phyloP scores from a whole-genome alignment of 2,113 vertebrate species.

The Ochotona curzoniae region DNA sequence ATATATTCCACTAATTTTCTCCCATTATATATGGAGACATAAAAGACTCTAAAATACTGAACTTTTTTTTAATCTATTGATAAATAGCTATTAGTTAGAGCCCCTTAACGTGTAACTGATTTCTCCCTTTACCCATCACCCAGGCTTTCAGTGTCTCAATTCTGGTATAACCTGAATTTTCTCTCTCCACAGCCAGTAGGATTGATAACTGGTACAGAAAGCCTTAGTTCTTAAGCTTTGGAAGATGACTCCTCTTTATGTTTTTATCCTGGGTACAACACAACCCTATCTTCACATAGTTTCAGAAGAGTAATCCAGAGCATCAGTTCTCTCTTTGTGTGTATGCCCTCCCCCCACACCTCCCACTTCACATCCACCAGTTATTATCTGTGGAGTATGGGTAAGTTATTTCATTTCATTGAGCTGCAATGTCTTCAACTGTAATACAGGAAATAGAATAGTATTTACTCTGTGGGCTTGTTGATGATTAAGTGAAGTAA shows the following conservation, averaged over 20 bases:
- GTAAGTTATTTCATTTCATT: not conserved
- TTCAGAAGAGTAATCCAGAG: constrained; percentile 20
- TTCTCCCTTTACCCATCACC: not conserved
- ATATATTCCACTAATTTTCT: not conserved
- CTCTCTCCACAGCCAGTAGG: not conserved
- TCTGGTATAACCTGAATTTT: not conserved
- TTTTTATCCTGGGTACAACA: not conserved
- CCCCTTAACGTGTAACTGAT: not conserved
- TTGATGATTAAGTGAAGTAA: not conserved
- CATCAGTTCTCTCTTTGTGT: not conserved
- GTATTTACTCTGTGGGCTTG: not conserved
- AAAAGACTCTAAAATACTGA: not conserved
- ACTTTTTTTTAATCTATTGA: not conserved
- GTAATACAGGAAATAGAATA: not conserved
- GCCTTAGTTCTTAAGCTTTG: not conserved
- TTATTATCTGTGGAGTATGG: not conserved
- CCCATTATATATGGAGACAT: rapidly evolving
- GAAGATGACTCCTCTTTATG: not conserved
- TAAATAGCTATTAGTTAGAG: not conserved
- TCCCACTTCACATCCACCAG: too few species aligned
- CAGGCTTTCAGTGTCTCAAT: not conserved
- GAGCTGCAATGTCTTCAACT: not conserved
- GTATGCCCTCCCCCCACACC: not conserved
- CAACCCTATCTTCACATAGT: not conserved
- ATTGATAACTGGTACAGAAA: not conserved